Evolutionary conservation across 2,888 invertebrate genomes (phyloP), one percentile per base, ranked within the genome.

Genomic region (Trichopoda pennipes): DNA sequence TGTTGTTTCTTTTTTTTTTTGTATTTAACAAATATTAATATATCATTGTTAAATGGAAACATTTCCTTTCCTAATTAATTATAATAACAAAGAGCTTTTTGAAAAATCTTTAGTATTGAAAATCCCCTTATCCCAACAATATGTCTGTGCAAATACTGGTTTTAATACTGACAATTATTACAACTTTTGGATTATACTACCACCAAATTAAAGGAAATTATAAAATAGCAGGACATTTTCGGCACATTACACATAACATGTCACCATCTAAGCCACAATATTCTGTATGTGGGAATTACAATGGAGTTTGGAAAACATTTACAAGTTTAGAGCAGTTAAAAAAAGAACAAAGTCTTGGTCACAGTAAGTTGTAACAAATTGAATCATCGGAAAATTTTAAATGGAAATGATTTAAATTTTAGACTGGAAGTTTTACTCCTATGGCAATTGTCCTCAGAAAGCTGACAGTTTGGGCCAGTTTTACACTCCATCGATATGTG

Each of bases 401-500:
- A 51, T 21, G 21, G 12, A 10, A 28, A 6, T 56, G 3, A 12
- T 55, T 32, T 35, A 17, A 0, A 4, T 32, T 63, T 10, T 8
- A 81, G 84, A 38, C 38, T 84, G 80, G 69, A n/a, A 64, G 42
- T 56, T 82, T 47, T 55, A 64, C 53, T 19, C 49, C n/a, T 19
- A 70, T 60, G 82, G 82, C 8, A 17, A 47, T 3, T 82, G 84
- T 49, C 69, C 75, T 2, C 23, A 44, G 1, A 9, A 16, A 12
- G 2, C 49, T 3, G 17, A 42, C 10, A 12, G 38, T 19, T 53
- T 19, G 4, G 4, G 4, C 47, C 38, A 7, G 0, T 23, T 14
- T 56, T 16, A 4, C 8, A 32, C 51, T 6, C 35, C 44, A 9
- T 76, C 76, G 16, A 23, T 79, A 16, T 79, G 79, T 70, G 82